These are phyloP conservation scores for Galerucella calmariensis DNA, from an alignment of 2,888 invertebrate species.

Conservation along the genomic window DNA sequence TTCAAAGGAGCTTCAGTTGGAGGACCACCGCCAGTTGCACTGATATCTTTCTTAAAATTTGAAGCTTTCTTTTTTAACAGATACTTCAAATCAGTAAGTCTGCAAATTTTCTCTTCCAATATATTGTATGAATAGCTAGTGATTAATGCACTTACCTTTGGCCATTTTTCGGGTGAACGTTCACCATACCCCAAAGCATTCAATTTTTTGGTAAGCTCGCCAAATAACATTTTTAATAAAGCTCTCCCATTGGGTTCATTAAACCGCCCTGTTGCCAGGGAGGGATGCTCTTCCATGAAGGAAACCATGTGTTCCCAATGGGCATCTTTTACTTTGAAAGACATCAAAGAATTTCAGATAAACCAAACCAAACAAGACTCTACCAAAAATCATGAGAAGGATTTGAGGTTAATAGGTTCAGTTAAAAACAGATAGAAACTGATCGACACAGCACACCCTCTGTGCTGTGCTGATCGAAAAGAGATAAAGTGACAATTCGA, in stretches of 20 bases:
- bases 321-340: conserved; percentile 19
- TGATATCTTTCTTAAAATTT: background rate
- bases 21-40: conserved; percentile 16
- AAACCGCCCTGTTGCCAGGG: conserved; percentile 13
- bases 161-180: no score
- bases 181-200: no score
- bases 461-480: background rate
- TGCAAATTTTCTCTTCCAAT: no score
- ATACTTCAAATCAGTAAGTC: no score
- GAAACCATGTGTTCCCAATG: conserved; percentile 21
- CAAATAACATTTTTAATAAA: no score
- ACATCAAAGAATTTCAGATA: background rate
- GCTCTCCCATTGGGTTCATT: background rate
- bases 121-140: no score
- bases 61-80: background rate
- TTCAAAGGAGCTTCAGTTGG: conserved; percentile 6
- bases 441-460: no score
- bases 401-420: no score
- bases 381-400: no score
- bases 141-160: no score
- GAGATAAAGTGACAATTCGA: conserved; percentile 13
- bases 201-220: no score
- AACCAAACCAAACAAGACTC: background rate
- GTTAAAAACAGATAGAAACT: no score
- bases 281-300: conserved; percentile 21